Percentiles rank a stretch among this genome's conserved stretches.
These are phyloP conservation scores for Parazoanthus atlanticus DNA, from an alignment of 92 coral and sea anemone genomes.

Conservation along the genomic window DNA sequence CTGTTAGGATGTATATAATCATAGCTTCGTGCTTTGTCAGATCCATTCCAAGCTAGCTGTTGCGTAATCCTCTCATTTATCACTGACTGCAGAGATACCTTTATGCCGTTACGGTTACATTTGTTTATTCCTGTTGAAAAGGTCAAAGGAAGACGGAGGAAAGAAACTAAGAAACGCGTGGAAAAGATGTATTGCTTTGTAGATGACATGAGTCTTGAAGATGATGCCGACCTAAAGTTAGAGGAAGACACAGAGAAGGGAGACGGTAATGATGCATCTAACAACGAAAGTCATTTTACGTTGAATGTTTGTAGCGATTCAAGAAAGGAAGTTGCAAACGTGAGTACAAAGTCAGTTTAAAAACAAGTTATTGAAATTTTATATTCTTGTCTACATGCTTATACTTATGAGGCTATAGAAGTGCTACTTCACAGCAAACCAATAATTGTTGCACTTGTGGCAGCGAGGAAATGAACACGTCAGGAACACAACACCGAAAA, in stretches of 20 bases:
- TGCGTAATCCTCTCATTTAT: background rate
- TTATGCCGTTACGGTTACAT: background rate
- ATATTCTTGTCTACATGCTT: too few species aligned
- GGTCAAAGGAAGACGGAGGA: background rate
- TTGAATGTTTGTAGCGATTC: background rate
- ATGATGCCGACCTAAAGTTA: conserved; percentile 1
- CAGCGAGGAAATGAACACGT: too few species aligned
- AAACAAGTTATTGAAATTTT: too few species aligned
- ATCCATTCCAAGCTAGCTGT: too few species aligned
- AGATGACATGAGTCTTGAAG: background rate
- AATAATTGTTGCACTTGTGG: too few species aligned
- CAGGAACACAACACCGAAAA: too few species aligned
- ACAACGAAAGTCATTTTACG: background rate
- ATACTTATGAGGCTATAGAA: too few species aligned
- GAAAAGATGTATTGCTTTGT: background rate
- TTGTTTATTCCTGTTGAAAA: background rate
- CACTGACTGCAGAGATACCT: background rate
- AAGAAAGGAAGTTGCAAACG: background rate
- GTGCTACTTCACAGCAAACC: too few species aligned
- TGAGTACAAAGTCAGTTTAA: too few species aligned
- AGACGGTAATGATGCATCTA: background rate
- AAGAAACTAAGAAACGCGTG: background rate
- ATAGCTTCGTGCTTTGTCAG: too few species aligned
- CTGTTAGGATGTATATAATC: too few species aligned
- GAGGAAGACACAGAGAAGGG: background rate